phyloP scores from a whole-genome alignment of 2,797 vertebrate genomes.

The Iguana delicatissima region DNA sequence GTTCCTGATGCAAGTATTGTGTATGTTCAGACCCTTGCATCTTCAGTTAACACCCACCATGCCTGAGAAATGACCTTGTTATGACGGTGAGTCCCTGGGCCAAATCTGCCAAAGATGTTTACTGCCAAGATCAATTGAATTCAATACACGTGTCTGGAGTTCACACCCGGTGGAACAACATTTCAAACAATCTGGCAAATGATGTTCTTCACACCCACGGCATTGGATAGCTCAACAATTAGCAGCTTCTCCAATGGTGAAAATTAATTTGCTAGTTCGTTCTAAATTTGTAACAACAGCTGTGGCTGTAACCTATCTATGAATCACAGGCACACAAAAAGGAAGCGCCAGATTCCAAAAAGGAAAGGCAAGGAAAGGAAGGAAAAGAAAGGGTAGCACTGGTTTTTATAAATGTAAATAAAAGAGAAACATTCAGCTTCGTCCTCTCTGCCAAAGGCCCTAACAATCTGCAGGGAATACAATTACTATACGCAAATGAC shows the following conservation, averaged over 20 bases:
- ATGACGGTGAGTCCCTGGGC: not conserved
- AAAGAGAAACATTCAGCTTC: not conserved
- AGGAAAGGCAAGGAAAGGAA: not conserved
- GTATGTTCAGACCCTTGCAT: not conserved
- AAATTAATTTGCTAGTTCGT: slow-evolving; percentile 68
- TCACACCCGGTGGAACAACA: slow-evolving; percentile 18
- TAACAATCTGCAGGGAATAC: not conserved
- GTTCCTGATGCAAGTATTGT: not conserved
- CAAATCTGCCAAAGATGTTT: not conserved
- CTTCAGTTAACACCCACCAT: not conserved
- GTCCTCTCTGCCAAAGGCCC: not conserved
- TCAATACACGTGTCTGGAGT: not conserved
- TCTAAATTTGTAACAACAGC: slow-evolving; percentile 38
- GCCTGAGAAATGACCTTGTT: not conserved
- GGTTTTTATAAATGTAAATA: not conserved
- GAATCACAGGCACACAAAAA: not conserved
- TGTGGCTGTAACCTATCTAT: slow-evolving; percentile 6
- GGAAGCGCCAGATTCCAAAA: not conserved
- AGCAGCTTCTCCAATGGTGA: slow-evolving; percentile 76
- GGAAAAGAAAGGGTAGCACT: not conserved
- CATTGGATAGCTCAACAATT: slow-evolving; percentile 71
- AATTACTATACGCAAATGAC: not conserved
- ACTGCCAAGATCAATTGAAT: too few relatives aligned
- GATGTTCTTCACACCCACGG: slow-evolving; percentile 63
- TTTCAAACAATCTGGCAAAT: slow-evolving; percentile 65